These are phyloP conservation scores for Pegoplata infirma DNA, from an alignment of 2,888 invertebrate genomes.

Conservation along the genomic window DNA sequence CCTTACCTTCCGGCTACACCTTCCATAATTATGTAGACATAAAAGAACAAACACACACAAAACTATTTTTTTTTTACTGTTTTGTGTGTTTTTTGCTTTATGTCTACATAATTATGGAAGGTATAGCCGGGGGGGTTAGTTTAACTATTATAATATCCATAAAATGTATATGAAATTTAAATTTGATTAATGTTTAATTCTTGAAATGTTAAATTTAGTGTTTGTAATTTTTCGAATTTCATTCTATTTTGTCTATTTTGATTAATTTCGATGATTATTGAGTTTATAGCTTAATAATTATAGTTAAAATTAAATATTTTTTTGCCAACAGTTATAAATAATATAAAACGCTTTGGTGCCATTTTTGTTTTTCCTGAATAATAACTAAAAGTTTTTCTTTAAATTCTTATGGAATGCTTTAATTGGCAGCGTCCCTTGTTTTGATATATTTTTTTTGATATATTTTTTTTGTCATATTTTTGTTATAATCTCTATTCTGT, in stretches of 20 bases:
- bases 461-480: conserved; percentile 11
- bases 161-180: no score
- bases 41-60: no score
- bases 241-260: conserved; percentile 9
- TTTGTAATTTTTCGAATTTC: neutral
- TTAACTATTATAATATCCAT: no score
- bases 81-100: no score
- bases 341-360: conserved; percentile 45
- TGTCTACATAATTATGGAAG: no score
- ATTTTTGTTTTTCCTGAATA: neutral
- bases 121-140: no score
- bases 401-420: neutral
- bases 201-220: no score
- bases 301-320: conserved; percentile 11
- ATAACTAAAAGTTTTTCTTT: neutral
- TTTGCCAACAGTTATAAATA: conserved; percentile 16
- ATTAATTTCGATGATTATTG: conserved; percentile 1
- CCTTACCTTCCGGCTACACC: no score
- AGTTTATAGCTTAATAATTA: conserved; percentile 11
- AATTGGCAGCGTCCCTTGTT: conserved; percentile 47
- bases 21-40: no score
- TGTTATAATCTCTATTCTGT: conserved; percentile 38
- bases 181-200: no score
- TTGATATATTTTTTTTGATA: neutral
- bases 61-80: no score